phyloP scores from a whole-genome alignment of 2,888 invertebrate species.

The Cephus runcator region DNA sequence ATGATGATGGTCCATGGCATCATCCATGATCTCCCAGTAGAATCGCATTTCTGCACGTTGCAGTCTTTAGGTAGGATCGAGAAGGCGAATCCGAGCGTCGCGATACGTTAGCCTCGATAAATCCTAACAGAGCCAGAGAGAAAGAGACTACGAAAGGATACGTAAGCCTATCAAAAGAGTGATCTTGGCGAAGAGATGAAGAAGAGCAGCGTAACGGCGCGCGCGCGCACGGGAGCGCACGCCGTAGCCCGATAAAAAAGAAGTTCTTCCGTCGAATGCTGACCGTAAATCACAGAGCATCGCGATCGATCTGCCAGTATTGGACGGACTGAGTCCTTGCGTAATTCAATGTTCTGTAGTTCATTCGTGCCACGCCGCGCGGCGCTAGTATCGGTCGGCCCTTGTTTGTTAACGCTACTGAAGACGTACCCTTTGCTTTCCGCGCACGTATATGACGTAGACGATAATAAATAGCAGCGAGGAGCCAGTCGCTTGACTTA shows the following conservation, averaged over 20 bases:
- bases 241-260: background rate
- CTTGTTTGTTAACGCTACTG: conserved; percentile 22
- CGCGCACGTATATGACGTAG: conserved; percentile 43
- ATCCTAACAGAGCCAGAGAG: background rate
- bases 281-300: background rate
- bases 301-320: background rate
- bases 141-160: background rate
- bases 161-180: background rate
- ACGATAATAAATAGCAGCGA: conserved; percentile 50
- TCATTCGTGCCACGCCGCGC: background rate
- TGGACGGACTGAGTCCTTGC: background rate
- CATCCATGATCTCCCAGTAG: background rate
- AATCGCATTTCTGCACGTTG: background rate
- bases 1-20: background rate
- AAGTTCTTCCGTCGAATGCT: background rate
- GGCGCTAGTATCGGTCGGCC: background rate
- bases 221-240: background rate
- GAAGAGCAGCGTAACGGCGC: background rate
- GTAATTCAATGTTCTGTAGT: background rate
- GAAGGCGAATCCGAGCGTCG: background rate
- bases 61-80: background rate
- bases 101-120: background rate
- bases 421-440: conserved; percentile 37
- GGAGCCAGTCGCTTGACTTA: conserved; percentile 32
- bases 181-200: background rate